These are phyloP conservation scores for Pedionomus torquatus DNA, from an alignment of 2,113 vertebrate genomes.

Conservation along the genomic window DNA sequence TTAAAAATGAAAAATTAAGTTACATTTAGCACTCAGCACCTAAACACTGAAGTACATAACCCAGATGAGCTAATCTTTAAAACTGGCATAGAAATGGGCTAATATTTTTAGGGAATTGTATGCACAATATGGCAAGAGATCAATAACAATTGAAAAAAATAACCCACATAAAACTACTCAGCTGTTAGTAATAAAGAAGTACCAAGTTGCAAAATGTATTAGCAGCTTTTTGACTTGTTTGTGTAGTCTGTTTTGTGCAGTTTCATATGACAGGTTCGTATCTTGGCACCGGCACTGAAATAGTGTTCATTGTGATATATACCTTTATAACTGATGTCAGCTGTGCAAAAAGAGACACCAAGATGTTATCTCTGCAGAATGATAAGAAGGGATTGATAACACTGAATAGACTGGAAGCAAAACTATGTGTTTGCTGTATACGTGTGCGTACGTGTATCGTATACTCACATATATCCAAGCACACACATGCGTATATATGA, in stretches of 20 bases:
- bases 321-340: neutral
- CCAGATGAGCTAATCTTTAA: constrained; percentile 73
- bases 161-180: constrained; percentile 32
- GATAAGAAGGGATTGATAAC: neutral
- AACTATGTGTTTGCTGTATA: neutral
- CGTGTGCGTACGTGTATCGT: neutral
- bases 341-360: neutral
- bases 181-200: constrained; percentile 61
- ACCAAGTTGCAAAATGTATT: constrained; percentile 50
- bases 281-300: neutral
- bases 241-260: neutral
- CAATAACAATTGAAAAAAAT: constrained; percentile 35
- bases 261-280: neutral
- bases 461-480: neutral
- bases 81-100: constrained; percentile 64
- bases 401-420: neutral
- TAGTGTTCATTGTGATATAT: neutral
- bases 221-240: constrained; percentile 32
- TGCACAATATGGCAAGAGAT: constrained; percentile 69
- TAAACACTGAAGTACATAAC: constrained; percentile 59
- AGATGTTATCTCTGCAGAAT: neutral
- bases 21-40: constrained; percentile 70
- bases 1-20: constrained; percentile 64
- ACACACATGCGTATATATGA: neutral
- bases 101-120: constrained; percentile 69